A percentile compares a stretch with the other conserved stretches of the same genome.
Conservation (phyloP, 64 coral and sea anemone species). For the Porites lutea region DNA sequence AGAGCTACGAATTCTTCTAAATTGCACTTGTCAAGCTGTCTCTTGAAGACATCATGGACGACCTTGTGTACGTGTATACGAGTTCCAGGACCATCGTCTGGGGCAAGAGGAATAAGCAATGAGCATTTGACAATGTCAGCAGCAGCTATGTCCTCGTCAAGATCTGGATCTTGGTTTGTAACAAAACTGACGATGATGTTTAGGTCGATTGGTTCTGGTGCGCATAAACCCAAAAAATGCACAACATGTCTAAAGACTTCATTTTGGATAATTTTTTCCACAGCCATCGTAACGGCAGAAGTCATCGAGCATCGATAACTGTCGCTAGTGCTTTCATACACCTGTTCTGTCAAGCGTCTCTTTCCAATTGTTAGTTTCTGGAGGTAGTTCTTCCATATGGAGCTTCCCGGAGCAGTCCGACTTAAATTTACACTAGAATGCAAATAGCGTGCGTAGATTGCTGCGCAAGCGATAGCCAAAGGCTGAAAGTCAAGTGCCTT, state of each 20-base stretch:
- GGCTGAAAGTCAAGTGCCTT: not conserved
- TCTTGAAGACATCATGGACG: constrained; percentile 1
- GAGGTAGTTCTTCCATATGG: constrained; percentile 11
- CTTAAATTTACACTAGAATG: not conserved
- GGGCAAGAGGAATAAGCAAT: not conserved
- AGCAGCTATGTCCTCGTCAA: constrained; percentile 2
- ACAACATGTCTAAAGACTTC: not conserved
- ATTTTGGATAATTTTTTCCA: constrained; percentile 1
- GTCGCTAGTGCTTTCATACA: not conserved
- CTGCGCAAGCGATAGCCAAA: constrained; percentile 13
- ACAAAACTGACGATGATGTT: constrained; percentile 4
- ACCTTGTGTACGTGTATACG: constrained; percentile 13
- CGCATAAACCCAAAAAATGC: not conserved
- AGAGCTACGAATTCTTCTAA: not conserved
- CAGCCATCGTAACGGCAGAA: not conserved
- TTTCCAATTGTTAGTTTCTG: not conserved
- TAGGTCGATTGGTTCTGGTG: not conserved
- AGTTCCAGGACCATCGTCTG: not conserved
- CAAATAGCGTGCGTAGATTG: not conserved
- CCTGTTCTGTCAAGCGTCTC: not conserved
- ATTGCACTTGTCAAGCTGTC: not conserved
- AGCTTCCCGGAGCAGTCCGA: too few relatives aligned
- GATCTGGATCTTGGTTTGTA: not conserved
- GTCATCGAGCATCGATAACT: not conserved
- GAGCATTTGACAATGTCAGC: constrained; percentile 12